Evolutionary conservation across 2,113 vertebrate species (phyloP).

Genomic region (Ivindomyrus marchei): DNA sequence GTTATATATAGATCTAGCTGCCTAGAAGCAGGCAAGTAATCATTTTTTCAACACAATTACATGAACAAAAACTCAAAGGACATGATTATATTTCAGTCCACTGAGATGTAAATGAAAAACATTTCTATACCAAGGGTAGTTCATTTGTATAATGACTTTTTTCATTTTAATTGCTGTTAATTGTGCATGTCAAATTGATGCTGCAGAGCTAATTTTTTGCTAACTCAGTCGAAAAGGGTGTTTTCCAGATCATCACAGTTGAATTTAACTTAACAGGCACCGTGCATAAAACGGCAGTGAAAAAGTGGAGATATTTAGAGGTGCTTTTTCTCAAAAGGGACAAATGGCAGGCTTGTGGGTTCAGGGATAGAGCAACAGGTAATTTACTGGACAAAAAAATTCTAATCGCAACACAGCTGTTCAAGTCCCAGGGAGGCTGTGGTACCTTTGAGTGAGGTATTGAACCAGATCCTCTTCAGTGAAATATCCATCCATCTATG

Average conservation of each 20-base stretch:
- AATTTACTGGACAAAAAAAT: background rate
- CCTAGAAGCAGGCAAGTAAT: background rate
- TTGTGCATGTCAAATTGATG: background rate
- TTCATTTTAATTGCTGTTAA: constrained; percentile 8
- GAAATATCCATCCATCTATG: background rate
- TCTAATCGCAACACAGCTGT: background rate
- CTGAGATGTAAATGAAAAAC: background rate
- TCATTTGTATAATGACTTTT: background rate
- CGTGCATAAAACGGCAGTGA: background rate
- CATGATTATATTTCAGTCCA: constrained; percentile 11
- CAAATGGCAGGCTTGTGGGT: background rate
- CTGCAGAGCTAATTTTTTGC: background rate
- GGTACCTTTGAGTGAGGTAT: background rate
- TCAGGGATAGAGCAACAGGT: background rate
- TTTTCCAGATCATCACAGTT: constrained; percentile 5
- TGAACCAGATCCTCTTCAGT: background rate
- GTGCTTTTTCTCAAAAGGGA: background rate
- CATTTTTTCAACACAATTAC: background rate
- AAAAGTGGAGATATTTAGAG: background rate
- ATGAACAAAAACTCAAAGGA: background rate
- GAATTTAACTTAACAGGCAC: background rate
- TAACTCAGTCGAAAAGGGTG: background rate
- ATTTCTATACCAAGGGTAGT: background rate
- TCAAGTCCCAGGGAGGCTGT: background rate
- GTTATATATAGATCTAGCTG: background rate